A percentile compares a stretch with the other conserved stretches of the same genome.
phyloP scores from a whole-genome alignment of 2,113 vertebrate species.

The Odontesthes bonariensis region DNA sequence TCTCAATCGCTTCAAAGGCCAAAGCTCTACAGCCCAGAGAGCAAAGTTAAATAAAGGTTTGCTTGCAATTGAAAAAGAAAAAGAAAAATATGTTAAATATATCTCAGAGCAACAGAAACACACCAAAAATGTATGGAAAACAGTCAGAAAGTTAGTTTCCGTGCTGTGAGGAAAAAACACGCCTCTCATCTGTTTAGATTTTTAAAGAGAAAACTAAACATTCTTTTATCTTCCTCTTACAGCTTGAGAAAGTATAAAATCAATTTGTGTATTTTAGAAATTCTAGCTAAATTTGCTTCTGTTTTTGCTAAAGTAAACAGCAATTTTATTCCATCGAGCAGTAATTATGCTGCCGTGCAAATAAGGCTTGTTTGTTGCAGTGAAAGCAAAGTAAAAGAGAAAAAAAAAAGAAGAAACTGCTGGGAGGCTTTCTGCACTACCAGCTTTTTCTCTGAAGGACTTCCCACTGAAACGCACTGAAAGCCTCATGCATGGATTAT shows the following conservation, averaged over 20 bases:
- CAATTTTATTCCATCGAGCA: conserved; percentile 43
- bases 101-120: conserved; percentile 12
- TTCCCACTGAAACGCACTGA: conserved; percentile 68
- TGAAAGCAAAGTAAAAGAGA: conserved; percentile 66
- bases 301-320: conserved; percentile 58
- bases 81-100: conserved; percentile 32
- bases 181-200: conserved; percentile 16
- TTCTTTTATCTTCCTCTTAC: conserved; percentile 1
- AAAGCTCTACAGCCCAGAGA: conserved; percentile 75
- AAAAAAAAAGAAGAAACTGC: conserved; percentile 60
- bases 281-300: conserved; percentile 32
- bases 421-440: conserved; percentile 73
- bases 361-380: conserved; percentile 67
- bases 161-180: conserved; percentile 10
- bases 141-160: neutral
- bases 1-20: conserved; percentile 79
- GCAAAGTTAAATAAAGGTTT: conserved; percentile 76
- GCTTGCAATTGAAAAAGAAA: conserved; percentile 30
- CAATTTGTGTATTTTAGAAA: conserved; percentile 40
- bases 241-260: conserved; percentile 23
- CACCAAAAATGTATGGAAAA: conserved; percentile 16
- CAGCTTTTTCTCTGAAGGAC: conserved; percentile 76
- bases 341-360: conserved; percentile 62
- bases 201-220: conserved; percentile 28
- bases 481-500: conserved; percentile 71